These are phyloP conservation scores for Macrotus californicus DNA, from an alignment of 2,113 vertebrate genomes.

Conservation along the genomic window DNA sequence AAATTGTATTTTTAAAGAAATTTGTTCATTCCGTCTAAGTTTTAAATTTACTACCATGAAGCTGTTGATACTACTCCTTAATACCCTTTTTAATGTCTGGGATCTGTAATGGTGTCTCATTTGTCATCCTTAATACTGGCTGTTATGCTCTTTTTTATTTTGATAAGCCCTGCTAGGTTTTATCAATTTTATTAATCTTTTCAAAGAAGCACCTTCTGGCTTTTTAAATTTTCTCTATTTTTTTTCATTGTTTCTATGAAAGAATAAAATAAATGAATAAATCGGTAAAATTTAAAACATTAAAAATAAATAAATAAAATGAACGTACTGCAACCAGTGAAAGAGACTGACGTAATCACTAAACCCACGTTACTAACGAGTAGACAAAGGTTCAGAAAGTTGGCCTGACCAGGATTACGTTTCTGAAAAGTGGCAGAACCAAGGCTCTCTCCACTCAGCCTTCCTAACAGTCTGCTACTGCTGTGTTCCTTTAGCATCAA, in stretches of 20 bases:
- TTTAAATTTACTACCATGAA: constrained; percentile 24
- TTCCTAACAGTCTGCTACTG: background rate
- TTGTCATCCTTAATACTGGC: background rate
- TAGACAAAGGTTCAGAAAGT: background rate
- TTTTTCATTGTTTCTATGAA: constrained; percentile 16
- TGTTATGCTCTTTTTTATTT: constrained; percentile 22
- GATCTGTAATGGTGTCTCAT: constrained; percentile 3
- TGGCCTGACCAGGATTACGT: background rate
- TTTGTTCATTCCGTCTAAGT: background rate
- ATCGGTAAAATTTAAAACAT: background rate
- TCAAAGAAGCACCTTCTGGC: background rate
- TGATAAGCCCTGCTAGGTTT: background rate
- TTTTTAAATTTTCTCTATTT: background rate
- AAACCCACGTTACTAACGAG: background rate
- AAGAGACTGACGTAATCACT: background rate
- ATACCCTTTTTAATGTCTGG: constrained; percentile 2
- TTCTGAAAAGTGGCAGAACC: background rate
- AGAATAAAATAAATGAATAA: background rate
- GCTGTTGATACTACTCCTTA: background rate
- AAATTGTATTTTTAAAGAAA: constrained; percentile 37
- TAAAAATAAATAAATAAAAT: too few relatives aligned
- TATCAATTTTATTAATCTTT: constrained; percentile 15
- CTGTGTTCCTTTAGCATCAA: background rate
- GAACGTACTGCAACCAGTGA: background rate
- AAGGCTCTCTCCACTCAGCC: background rate